Evolutionary conservation across 2,888 invertebrate genomes (phyloP), one percentile per base, ranked within the genome.

Genomic region (Omphaloscelis lunosa): DNA sequence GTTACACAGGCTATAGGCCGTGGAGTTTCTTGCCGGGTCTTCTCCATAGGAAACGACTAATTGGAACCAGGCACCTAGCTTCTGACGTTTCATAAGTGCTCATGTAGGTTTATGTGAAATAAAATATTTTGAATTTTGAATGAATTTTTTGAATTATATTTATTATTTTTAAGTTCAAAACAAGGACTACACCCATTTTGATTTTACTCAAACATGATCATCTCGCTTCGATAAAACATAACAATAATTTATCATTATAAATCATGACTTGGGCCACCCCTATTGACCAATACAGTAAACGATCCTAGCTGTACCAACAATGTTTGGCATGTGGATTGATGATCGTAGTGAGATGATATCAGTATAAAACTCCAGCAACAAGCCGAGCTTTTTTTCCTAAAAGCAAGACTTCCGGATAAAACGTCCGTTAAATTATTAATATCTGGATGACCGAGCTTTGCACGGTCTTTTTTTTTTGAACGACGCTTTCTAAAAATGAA

Each of bases 181-280:
- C 51, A 8, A 20, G 9, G 3, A 6, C 0, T 45, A 12, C 45
- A 48, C 23, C 15, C n/a, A 63, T n/a, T 65, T 20, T n/a, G 5
- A 34, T 8, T 65, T 20, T 39, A 65, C 66, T 12, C 15, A 72
- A 27, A 53, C 34, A n/a, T 34, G 59, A 39, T 29, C 23, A 51
- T 27, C 39, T 27, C 45, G 53, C 53, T 73, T 45, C 58, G 45
- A 34, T 73, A 51, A 61, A 61, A 59, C 29, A 68, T 23, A 65
- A 53, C 45, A 61, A 67, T 70, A 61, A 70, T 80, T 70, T 80
- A 80, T 75, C 75, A 71, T 67, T 23, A 67, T 80, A 80, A 67
- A 75, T 80, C 70, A 80, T 61, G 17, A 29, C 51, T 29, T 11
- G 12, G 39, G 12, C 8, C 71, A 45, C 67, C 80, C 75, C 56